Evolutionary conservation across 2,113 vertebrate genomes (phyloP).

Genomic region (Malurus melanocephalus): DNA sequence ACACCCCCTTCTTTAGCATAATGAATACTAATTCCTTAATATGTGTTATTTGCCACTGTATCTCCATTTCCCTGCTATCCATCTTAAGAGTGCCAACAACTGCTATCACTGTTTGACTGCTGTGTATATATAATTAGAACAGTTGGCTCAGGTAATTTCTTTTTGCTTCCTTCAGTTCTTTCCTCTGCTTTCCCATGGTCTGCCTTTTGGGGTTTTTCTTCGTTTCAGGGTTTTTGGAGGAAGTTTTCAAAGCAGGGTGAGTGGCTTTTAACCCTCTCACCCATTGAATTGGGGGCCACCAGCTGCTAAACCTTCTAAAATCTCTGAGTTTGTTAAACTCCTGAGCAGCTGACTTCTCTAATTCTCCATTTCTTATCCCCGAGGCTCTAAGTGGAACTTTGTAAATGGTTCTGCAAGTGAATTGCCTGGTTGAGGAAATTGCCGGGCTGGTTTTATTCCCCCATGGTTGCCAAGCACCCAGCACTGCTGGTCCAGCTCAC

Average conservation of each 20-base stretch:
- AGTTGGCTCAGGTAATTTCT: constrained; percentile 41
- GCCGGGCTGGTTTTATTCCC: background rate
- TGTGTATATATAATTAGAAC: constrained; percentile 53
- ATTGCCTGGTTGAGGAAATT: background rate
- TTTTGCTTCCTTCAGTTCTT: constrained; percentile 21
- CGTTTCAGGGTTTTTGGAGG: background rate
- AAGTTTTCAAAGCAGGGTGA: background rate
- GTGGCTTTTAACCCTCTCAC: constrained; percentile 1
- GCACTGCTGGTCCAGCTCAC: background rate
- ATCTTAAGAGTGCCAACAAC: background rate
- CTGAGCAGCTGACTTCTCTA: background rate
- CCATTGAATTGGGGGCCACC: background rate
- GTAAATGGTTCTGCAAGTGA: background rate
- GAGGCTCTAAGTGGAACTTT: background rate
- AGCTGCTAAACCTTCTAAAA: constrained; percentile 1
- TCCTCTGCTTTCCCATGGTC: background rate
- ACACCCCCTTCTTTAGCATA: background rate
- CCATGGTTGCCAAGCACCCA: background rate
- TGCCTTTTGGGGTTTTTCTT: background rate
- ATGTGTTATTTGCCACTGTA: constrained; percentile 13
- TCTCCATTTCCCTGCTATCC: background rate
- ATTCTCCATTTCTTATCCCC: background rate
- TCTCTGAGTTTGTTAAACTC: background rate
- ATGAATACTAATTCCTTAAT: constrained; percentile 31
- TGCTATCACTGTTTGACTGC: constrained; percentile 15